Base-by-base conservation (phyloP, 2,113 vertebrate genomes). In the Gasterosteus aculeatus region DNA sequence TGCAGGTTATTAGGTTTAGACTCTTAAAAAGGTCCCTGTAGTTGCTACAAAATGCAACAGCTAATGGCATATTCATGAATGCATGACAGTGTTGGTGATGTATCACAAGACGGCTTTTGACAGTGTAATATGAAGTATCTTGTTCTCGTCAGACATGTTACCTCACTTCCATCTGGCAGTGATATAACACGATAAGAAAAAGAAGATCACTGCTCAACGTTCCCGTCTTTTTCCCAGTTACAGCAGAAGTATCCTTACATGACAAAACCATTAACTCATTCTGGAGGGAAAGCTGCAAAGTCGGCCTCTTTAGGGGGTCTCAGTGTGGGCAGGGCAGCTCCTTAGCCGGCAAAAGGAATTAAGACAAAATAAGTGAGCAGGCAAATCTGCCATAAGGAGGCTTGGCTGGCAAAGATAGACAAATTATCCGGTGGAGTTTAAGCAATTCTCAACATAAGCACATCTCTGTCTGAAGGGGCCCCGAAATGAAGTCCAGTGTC, bases 391-490 rank as follows among this genome's bases (percentile, higher is more conserved):
- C 67, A 81, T 33, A 60, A 78, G 73, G 78, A 86, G 66, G 53
- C 75, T 67, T 75, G 73, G 80, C 82, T 86, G 67, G 16, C 38
- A 64, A 78, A 73, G 68, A 69, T 78, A 75, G 83, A 62, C 62
- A 60, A 54, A 87, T 82, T 84, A 77, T 87, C 79, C 51, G 78
- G 66, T 77, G 72, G 61, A 83, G 80, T 80, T 63, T 78, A 53
- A 80, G 82, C 73, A 76, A 70, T 87, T 78, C 60, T 82, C 62
- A 41, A 82, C 68, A 86, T 85, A 84, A 89, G 76, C 80, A 77
- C 75, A 82, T 87, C 69, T 69, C 29, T 51, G 70, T 78, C 78
- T 68, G 67, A 39, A 74, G 73, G 70, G 69, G 56, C 18, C 56
- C 11, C 26, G 53, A 61, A 70, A 54, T 4, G 2, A 58, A 65